These are phyloP conservation scores for Gymnarchus niloticus DNA, from an alignment of 2,113 vertebrate species.

Conservation along the genomic window DNA sequence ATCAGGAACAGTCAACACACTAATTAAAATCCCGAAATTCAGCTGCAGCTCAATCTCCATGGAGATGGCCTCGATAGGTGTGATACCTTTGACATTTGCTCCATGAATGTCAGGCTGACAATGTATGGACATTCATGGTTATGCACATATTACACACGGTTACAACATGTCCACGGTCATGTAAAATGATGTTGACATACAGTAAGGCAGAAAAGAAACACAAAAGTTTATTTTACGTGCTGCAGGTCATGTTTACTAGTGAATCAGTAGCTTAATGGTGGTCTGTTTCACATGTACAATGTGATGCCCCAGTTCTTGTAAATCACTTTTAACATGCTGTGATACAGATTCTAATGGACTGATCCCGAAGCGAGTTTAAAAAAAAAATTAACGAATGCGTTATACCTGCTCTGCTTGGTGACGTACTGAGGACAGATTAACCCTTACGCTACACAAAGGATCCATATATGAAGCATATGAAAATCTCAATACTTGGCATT, in stretches of 20 bases:
- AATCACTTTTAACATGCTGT: not conserved
- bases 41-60: not conserved
- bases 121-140: too few species aligned
- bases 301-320: not conserved
- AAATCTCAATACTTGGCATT: not conserved
- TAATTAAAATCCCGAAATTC: slow-evolving; percentile 7
- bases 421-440: not conserved
- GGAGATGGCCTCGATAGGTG: not conserved
- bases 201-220: too few species aligned
- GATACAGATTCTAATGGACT: not conserved
- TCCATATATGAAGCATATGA: not conserved
- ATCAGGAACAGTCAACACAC: not conserved
- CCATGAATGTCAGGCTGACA: not conserved
- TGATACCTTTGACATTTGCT: not conserved
- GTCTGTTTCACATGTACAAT: not conserved
- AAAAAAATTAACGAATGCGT: not conserved
- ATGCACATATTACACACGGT: not conserved
- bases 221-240: too few species aligned
- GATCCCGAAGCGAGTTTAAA: not conserved
- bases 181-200: not conserved
- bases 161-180: not conserved
- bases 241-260: too few species aligned
- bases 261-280: too few species aligned
- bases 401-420: not conserved
- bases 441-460: not conserved